Evolutionary conservation across 2,113 vertebrate species (phyloP).

Genomic region (Boleophthalmus pectinirostris): DNA sequence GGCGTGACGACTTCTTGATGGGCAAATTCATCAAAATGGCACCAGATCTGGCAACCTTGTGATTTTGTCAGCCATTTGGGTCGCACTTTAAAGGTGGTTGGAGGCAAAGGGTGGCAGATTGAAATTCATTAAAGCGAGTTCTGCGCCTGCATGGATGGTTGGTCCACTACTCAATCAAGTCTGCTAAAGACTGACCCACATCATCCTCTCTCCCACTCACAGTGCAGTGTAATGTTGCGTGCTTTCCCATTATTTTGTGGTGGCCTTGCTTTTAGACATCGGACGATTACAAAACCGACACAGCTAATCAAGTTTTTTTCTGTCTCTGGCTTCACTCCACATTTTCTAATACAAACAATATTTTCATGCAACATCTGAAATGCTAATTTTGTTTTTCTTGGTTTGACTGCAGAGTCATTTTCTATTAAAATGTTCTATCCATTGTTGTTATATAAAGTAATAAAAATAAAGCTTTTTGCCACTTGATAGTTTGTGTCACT

Average conservation of each 20-base stretch:
- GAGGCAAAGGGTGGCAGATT: constrained; percentile 37
- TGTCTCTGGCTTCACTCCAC: not conserved
- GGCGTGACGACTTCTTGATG: constrained; percentile 67
- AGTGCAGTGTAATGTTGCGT: constrained; percentile 38
- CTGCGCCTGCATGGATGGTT: constrained; percentile 55
- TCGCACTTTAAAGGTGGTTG: constrained; percentile 40
- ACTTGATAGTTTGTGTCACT: not conserved
- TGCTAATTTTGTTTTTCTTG: constrained; percentile 2
- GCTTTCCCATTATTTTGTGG: constrained; percentile 40
- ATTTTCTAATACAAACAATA: not conserved
- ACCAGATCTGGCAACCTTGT: constrained; percentile 50
- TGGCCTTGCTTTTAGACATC: constrained; percentile 11
- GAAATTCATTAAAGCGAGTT: constrained; percentile 62
- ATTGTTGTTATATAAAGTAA: not conserved
- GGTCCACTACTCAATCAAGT: constrained; percentile 61
- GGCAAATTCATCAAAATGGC: constrained; percentile 74
- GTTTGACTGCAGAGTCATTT: not conserved
- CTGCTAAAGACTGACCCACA: constrained; percentile 50
- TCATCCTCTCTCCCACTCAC: constrained; percentile 42
- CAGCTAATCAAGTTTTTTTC: not conserved
- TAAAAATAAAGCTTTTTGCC: not conserved
- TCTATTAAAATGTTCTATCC: not conserved
- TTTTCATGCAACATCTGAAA: not conserved
- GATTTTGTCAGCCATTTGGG: constrained; percentile 49
- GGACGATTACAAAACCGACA: constrained; percentile 14